Evolutionary conservation across 2,888 invertebrate species (phyloP).

Genomic region (Nebria salina): DNA sequence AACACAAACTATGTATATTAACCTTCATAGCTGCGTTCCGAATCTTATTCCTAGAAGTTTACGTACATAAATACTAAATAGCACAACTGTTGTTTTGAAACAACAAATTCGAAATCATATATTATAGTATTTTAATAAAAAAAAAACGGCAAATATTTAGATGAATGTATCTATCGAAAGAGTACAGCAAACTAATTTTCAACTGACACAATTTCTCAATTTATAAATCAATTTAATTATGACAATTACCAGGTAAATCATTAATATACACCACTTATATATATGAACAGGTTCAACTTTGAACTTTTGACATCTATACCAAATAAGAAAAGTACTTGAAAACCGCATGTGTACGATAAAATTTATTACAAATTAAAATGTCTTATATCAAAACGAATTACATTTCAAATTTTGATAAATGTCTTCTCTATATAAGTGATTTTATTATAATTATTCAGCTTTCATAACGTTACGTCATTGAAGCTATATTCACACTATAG

Average conservation of each 20-base stretch:
- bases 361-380: neutral
- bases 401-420: neutral
- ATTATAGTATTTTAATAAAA: too few species aligned
- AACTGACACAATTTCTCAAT: neutral
- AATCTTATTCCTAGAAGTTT: too few species aligned
- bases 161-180: neutral
- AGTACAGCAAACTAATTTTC: neutral
- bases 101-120: too few species aligned
- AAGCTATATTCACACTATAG: neutral
- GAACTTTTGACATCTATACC: neutral
- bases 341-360: neutral
- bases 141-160: neutral
- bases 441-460: neutral
- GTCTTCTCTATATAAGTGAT: constrained; percentile 1
- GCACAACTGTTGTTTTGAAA: too few species aligned
- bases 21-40: too few species aligned
- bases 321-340: neutral
- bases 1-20: too few species aligned
- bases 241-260: neutral
- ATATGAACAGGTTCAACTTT: neutral
- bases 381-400: neutral
- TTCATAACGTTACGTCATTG: neutral
- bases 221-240: neutral
- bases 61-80: too few species aligned
- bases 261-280: neutral